These are phyloP conservation scores for Drosophila ananassae DNA, from an alignment of 1,140 invertebrate genomes.

Conservation along the genomic window DNA sequence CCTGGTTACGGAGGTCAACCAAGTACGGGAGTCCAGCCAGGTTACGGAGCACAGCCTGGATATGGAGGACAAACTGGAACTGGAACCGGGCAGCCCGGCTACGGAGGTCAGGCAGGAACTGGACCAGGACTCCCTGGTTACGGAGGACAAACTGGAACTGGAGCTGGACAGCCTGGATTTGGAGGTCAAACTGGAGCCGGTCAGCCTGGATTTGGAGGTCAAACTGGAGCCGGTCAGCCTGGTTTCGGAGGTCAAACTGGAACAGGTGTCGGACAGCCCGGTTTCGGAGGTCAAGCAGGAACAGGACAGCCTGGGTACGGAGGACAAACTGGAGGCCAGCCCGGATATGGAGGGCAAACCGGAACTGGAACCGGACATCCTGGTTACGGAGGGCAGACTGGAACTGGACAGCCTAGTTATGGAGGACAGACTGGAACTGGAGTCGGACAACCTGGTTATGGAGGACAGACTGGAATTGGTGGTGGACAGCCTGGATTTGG, in stretches of 20 bases:
- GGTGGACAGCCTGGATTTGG: constrained; percentile 21
- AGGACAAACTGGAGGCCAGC: neutral
- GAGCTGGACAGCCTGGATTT: neutral
- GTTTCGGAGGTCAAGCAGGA: constrained; percentile 9
- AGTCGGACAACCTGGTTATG: constrained; percentile 2
- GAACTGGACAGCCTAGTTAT: constrained; percentile 3
- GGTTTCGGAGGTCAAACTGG: constrained; percentile 9
- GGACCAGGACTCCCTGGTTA: constrained; percentile 24
- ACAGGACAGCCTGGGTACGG: constrained; percentile 17
- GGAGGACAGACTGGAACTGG: constrained; percentile 1
- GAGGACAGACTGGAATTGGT: constrained; percentile 18
- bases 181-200: neutral
- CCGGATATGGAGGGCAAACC: constrained; percentile 11
- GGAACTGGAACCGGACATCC: constrained; percentile 25
- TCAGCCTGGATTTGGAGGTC: constrained; percentile 18
- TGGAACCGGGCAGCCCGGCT: neutral
- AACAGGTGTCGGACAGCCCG: constrained; percentile 1
- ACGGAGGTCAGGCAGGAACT: constrained; percentile 20
- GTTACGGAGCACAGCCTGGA: constrained; percentile 19
- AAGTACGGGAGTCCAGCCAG: neutral
- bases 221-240: constrained; percentile 7
- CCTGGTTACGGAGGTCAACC: constrained; percentile 23
- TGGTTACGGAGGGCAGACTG: constrained; percentile 19
- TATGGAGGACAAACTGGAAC: constrained; percentile 3
- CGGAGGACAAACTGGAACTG: constrained; percentile 13